Evolutionary conservation across 1,140 invertebrate genomes (phyloP), one percentile per base, ranked within the genome.

Genomic region (Andrena cerasifolii): DNA sequence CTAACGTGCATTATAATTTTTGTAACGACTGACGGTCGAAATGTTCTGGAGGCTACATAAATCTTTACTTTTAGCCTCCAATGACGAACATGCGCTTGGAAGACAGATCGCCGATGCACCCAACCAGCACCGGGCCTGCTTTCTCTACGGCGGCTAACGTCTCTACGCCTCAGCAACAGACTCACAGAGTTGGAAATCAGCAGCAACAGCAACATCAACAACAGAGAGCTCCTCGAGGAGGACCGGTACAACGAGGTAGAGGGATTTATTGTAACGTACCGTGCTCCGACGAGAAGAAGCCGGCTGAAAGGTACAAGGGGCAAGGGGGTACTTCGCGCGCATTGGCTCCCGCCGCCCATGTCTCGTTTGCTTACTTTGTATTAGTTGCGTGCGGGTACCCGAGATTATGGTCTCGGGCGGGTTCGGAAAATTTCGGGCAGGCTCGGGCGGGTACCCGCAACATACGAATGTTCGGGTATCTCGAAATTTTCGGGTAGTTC

Each of bases 201-300:
- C 86, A 82, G 21, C 72, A 79, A 7, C 89, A 87, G 24, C 86
- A 82, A 26, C 89, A 87, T 14, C 86, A 90, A 28, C 90, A 91
- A 67, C 88, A 88, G 78, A 83, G 91, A 66, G 75, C 86, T 75
- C 81, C 90, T 16, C 83, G 89, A 62, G 87, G 88, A 16, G 91
- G 89, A 66, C 83, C 87, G n/a, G 87, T 91, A 58, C 91, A 90
- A 84, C 85, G 92, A 89, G 91, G 91, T 90, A 68, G n/a, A n/a
- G n/a, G n/a, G n/a, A n/a, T n/a, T n/a, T n/a, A n/a, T n/a, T n/a
- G n/a, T n/a, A n/a, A n/a, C n/a, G n/a, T n/a, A n/a, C n/a, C n/a
- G n/a, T n/a, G n/a, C n/a, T n/a, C n/a, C n/a, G n/a, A n/a, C n/a
- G n/a, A n/a, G n/a, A n/a, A n/a, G n/a, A n/a, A n/a, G n/a, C n/a